Percentiles rank a stretch among this genome's conserved stretches.
Conservation (phyloP, 1,140 invertebrate genomes). For the Mercenaria mercenaria region DNA sequence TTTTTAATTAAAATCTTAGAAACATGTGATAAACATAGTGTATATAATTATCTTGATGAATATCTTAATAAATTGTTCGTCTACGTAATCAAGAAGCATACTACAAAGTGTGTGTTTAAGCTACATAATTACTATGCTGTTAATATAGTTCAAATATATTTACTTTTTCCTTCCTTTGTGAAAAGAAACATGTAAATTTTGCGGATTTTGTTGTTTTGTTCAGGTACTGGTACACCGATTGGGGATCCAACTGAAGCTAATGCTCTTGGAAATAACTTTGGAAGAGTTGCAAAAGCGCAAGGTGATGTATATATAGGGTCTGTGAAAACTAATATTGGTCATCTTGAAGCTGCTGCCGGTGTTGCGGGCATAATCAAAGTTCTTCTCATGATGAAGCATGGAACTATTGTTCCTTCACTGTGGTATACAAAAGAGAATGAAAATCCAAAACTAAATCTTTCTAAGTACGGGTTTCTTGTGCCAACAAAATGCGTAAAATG, state of each 20-base stretch:
- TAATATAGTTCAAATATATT: too few relatives aligned
- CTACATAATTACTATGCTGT: too few relatives aligned
- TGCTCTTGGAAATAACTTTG: conserved; percentile 19
- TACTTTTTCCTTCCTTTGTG: too few relatives aligned
- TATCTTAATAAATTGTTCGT: too few relatives aligned
- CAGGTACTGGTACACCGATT: conserved; percentile 61
- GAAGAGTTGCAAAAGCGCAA: neutral
- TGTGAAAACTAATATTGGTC: conserved; percentile 82
- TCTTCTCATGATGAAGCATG: conserved; percentile 80
- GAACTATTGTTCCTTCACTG: conserved; percentile 75
- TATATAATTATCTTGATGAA: too few relatives aligned
- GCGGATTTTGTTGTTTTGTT: too few relatives aligned
- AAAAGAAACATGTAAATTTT: too few relatives aligned
- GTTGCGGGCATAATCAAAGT: conserved; percentile 94
- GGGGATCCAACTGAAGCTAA: conserved; percentile 74
- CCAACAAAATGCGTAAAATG: conserved; percentile 63
- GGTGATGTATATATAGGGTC: conserved; percentile 74
- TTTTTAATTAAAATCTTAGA: too few relatives aligned
- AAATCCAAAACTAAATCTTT: conserved; percentile 76
- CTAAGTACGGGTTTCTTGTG: conserved; percentile 71
- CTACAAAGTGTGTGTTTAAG: too few relatives aligned
- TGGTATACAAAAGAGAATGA: conserved; percentile 82
- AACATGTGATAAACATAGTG: too few relatives aligned
- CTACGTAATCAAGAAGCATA: too few relatives aligned
- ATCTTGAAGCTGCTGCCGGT: conserved; percentile 95